A percentile compares a stretch with the other conserved stretches of the same genome.
phyloP scores from a whole-genome alignment of 1,140 invertebrate genomes.

The Orius insidiosus region DNA sequence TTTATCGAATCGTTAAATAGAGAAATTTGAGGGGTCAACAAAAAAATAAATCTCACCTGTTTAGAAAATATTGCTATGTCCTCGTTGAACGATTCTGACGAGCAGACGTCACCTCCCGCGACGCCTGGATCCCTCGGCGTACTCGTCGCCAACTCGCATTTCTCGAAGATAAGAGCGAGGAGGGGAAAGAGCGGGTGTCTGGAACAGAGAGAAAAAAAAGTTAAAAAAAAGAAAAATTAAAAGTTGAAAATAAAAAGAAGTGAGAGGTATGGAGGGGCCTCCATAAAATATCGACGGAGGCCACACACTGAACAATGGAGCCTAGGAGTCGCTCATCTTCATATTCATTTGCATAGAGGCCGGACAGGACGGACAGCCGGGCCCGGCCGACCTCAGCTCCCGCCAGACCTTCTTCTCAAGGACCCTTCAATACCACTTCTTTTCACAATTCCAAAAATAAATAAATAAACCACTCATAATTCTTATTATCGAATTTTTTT shows the following conservation, averaged over 20 bases:
- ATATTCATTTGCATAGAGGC: too few species aligned
- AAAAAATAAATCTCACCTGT: conserved; percentile 67
- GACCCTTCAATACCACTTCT: too few species aligned
- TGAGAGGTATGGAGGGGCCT: conserved; percentile 1
- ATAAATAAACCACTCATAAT: too few species aligned
- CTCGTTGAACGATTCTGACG: conserved; percentile 97
- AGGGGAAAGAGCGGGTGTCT: conserved; percentile 98
- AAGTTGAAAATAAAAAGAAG: conserved; percentile 19
- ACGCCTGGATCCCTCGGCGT: conserved; percentile 93
- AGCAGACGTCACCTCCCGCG: conserved; percentile 90
- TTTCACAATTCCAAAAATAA: too few species aligned
- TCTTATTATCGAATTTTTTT: too few species aligned
- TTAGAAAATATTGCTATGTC: conserved; percentile 98
- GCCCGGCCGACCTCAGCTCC: too few species aligned
- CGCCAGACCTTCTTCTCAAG: too few species aligned
- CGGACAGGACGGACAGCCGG: too few species aligned
- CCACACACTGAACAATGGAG: too few species aligned
- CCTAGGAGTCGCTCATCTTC: too few species aligned
- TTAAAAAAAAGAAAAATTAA: conserved; percentile 10
- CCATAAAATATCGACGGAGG: too few species aligned
- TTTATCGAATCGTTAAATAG: not conserved
- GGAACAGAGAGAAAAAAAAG: conserved; percentile 30
- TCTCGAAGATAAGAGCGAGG: conserved; percentile 97
- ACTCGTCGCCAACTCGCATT: conserved; percentile 98
- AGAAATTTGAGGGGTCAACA: not conserved